Conservation (phyloP, 2,888 invertebrate genomes). For the Loripinus fragilis region DNA sequence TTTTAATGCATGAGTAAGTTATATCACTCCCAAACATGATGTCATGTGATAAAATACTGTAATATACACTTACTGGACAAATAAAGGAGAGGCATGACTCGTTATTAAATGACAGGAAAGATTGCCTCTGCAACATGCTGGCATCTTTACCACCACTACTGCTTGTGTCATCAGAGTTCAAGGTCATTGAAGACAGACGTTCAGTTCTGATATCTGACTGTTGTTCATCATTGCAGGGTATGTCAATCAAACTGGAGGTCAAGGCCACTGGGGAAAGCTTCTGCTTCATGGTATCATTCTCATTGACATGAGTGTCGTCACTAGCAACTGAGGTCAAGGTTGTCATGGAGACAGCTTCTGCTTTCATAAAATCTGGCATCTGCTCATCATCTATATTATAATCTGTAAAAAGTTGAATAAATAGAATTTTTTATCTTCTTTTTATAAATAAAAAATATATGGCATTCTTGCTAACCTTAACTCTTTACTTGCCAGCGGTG, state of each 20-base stretch:
- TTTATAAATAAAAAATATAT: too few species aligned
- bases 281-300: neutral
- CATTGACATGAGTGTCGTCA: neutral
- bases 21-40: too few species aligned
- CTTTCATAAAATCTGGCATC: slow-evolving; percentile 48
- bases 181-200: neutral
- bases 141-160: neutral
- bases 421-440: too few species aligned
- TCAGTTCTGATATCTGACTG: neutral
- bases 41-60: too few species aligned
- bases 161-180: neutral
- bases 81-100: neutral
- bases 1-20: too few species aligned
- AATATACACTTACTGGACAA: slow-evolving; percentile 15
- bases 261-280: neutral
- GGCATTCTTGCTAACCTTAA: too few species aligned
- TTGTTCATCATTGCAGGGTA: neutral
- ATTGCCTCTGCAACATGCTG: neutral
- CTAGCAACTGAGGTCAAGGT: neutral
- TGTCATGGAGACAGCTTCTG: neutral
- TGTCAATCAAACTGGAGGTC: neutral
- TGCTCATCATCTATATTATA: slow-evolving; percentile 46
- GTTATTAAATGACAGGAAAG: neutral
- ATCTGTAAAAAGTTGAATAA: too few species aligned
- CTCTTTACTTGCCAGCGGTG: too few species aligned